Base-by-base conservation (phyloP, 1,140 invertebrate genomes). In the Grapholita molesta region DNA sequence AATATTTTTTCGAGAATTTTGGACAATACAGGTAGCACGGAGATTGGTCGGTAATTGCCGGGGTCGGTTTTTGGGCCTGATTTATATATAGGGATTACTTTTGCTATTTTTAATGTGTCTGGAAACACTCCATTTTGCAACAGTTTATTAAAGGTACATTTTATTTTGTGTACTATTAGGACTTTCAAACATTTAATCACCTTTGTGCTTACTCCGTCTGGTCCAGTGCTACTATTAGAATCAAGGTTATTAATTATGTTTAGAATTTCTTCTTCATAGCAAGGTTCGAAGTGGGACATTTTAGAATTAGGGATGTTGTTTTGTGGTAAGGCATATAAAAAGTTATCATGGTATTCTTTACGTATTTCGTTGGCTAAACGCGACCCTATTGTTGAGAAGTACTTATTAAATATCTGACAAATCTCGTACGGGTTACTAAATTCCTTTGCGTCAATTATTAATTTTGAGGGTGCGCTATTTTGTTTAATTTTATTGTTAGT, bases 341-440 rank as follows among this genome's bases (percentile, higher is more conserved):
- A 15, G 12, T 64, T 65, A 15, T 23, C 35, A 11, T 30, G 11
- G 4, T 15, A n/a, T 28, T 21, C 1, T 5, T 12, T 1, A 0
- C 4, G 12, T 28, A 48, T 71, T 69, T 69, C 6, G 8, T 74
- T 71, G 24, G 70, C 70, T 55, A 74, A 32, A 2, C 61, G n/a
- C 0, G 18, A 8, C 18, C 68, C 72, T 12, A 77, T 57, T 28
- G 61, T 24, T 30, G 67, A 64, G 30, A 78, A 76, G 38, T 71
- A 76, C 12, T 4, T 32, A 21, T 78, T 78, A 70, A 78, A 76
- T 12, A 15, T 9, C 25, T 75, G 18, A 68, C 76, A 78, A 15
- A 78, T 74, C 28, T 33, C 32, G 23, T 48, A 61, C 9, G 55
- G 66, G 7, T 75, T 67, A 7, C 66, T 71, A 1, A 78, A 69